These are phyloP conservation scores for Elgonia sp. DNA, from an alignment of 2,888 invertebrate species.

Conservation along the genomic window DNA sequence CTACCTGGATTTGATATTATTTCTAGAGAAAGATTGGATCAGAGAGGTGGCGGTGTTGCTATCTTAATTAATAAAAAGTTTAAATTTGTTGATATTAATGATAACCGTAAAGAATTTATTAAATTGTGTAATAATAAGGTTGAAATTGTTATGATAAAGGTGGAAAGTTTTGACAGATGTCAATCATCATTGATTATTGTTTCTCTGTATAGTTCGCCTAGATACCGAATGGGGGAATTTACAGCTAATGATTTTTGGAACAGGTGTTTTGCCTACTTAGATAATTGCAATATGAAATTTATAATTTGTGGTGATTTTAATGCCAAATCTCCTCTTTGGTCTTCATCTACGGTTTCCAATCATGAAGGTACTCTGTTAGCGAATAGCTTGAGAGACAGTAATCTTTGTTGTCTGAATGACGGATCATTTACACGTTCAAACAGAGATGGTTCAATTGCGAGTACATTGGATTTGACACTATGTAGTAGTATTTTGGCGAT, in stretches of 20 bases:
- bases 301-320: slow-evolving; percentile 29
- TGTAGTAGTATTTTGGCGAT: neutral
- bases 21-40: slow-evolving; percentile 4
- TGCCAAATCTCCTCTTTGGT: neutral
- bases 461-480: neutral
- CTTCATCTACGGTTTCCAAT: neutral
- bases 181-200: neutral
- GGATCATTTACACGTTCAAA: neutral
- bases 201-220: slow-evolving; percentile 39
- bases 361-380: neutral
- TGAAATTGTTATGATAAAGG: slow-evolving; percentile 36
- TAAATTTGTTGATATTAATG: slow-evolving; percentile 29
- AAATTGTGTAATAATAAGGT: slow-evolving; percentile 16
- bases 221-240: neutral
- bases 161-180: neutral
- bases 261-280: neutral
- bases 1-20: slow-evolving; percentile 4
- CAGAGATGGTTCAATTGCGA: neutral
- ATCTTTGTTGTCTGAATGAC: slow-evolving; percentile 25
- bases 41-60: slow-evolving; percentile 35
- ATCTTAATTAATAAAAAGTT: slow-evolving; percentile 23
- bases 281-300: neutral
- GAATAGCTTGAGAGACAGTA: neutral
- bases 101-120: slow-evolving; percentile 1
- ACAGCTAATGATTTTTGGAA: neutral